Percentiles rank a stretch among this genome's conserved stretches.
phyloP scores from a whole-genome alignment of 2,888 invertebrate species.

The Ephialtes manifestator region DNA sequence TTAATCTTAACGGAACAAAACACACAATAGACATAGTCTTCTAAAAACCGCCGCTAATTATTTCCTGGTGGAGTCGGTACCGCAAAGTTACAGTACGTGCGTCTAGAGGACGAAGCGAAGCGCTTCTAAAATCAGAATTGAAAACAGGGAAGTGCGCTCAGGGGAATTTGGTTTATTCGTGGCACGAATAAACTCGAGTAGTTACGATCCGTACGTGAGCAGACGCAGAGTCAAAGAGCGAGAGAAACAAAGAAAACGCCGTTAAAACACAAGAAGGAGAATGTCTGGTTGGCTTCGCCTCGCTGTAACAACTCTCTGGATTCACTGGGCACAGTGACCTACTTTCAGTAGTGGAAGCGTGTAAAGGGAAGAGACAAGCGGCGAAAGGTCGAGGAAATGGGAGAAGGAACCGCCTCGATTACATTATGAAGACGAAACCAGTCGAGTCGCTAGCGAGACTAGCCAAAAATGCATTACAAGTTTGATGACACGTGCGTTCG shows the following conservation, averaged over 20 bases:
- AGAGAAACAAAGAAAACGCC: background rate
- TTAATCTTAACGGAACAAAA: slow-evolving; percentile 34
- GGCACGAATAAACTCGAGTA: slow-evolving; percentile 15
- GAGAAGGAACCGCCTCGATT: background rate
- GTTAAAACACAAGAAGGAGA: background rate
- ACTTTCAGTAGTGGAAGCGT: slow-evolving; percentile 15
- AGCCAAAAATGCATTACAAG: slow-evolving; percentile 15
- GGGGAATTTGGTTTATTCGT: slow-evolving; percentile 48
- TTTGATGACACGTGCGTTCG: background rate
- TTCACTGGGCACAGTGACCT: slow-evolving; percentile 42
- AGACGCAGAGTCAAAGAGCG: slow-evolving; percentile 15
- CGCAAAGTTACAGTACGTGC: background rate
- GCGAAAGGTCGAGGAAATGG: slow-evolving; percentile 41
- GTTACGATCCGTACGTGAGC: slow-evolving; percentile 22
- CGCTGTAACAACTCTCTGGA: slow-evolving; percentile 28
- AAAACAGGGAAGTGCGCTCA: slow-evolving; percentile 14
- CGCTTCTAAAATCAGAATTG: slow-evolving; percentile 18
- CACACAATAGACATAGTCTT: slow-evolving; percentile 19
- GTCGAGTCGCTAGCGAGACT: background rate
- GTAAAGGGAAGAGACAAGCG: background rate
- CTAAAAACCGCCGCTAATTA: background rate
- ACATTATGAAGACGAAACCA: background rate
- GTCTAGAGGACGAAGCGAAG: background rate
- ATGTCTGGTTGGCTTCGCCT: background rate
- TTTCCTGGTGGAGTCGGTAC: slow-evolving; percentile 25